Evolutionary conservation across 1,140 invertebrate species (phyloP), one percentile per base, ranked within the genome.

Genomic region (Heliconius hermathena): DNA sequence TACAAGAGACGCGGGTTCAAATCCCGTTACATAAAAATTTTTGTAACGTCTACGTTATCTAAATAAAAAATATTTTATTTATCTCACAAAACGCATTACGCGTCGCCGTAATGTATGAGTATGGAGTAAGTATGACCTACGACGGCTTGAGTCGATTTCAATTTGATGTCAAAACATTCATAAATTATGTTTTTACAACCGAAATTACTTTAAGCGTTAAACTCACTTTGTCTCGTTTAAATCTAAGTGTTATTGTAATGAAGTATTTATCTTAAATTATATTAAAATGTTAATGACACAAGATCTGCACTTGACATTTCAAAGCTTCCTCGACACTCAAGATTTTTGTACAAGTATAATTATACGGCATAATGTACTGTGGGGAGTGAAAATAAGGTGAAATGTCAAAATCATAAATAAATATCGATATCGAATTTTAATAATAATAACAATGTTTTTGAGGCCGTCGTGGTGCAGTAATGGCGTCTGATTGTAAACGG

Each of bases 241-340:
- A 57, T 57, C 60, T 66, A 66, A 66, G 60, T 66, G 60, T 66
- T 29, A 66, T 66, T 66, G 26, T 66, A 66, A 66, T 72, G 36
- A 38, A 72, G 71, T 41, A 72, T 72, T 72, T 72, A 72, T 72
- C 60, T 66, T 72, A 72, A 72, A 72, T 72, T 72, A 41, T 72
- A 72, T 38, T 38, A 72, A 72, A 72, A 72, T 29, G 71, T 29
- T 72, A 72, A 72, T 72, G 71, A 72, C 71, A 72, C 22, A 13
- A 66, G 60, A 66, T 72, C 71, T 38, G 71, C 36, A 38, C 71
- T 72, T 72, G 71, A 72, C 71, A 72, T 72, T 72, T 72, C 71
- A 36, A 72, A 72, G 36, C 36, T 72, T 72, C 71, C 71, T 72
- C 71, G 5, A 72, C 71, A 72, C n/a, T 72, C 36, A 20, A 72